Evolutionary conservation across 2,888 invertebrate genomes (phyloP).

Genomic region (Schrankia costaestrigalis): DNA sequence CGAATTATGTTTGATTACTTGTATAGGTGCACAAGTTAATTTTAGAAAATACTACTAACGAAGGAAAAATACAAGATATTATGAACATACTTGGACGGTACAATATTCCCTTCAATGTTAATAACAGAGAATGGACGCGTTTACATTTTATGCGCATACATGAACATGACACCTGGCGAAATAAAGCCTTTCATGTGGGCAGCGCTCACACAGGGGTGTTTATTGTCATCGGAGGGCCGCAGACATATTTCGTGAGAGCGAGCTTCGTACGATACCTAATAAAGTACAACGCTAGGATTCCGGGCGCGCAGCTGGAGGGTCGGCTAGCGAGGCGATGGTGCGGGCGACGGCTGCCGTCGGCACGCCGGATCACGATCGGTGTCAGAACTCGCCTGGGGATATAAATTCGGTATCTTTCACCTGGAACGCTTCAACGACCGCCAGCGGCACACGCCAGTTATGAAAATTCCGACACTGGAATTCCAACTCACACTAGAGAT

Average conservation of each 20-base stretch:
- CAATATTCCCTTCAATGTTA: conserved; percentile 36
- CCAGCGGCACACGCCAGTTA: conserved; percentile 61
- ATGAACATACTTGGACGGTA: conserved; percentile 19
- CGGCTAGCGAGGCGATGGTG: conserved; percentile 18
- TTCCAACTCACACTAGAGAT: conserved; percentile 73
- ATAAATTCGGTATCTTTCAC: conserved; percentile 67
- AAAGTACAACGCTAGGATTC: conserved; percentile 52
- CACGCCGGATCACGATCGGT: conserved; percentile 47
- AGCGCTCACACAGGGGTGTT: conserved; percentile 51
- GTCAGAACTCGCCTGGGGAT: conserved; percentile 51
- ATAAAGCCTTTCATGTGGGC: conserved; percentile 60
- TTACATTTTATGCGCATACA: conserved; percentile 51
- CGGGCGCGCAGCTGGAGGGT: conserved; percentile 30
- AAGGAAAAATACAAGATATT: not conserved
- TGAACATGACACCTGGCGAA: conserved; percentile 56
- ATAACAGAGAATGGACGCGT: conserved; percentile 43
- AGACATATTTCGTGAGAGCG: conserved; percentile 55
- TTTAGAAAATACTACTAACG: too few relatives aligned
- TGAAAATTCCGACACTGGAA: conserved; percentile 77
- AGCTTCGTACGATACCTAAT: conserved; percentile 47
- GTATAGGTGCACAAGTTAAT: not conserved
- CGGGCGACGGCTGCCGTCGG: conserved; percentile 20
- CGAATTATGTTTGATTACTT: not conserved
- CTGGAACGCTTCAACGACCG: conserved; percentile 58
- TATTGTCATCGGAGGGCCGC: conserved; percentile 54